A percentile compares a stretch with the other conserved stretches of the same genome.
Evolutionary conservation across 2,113 vertebrate genomes (phyloP).

Genomic region (Polyodon spathula): DNA sequence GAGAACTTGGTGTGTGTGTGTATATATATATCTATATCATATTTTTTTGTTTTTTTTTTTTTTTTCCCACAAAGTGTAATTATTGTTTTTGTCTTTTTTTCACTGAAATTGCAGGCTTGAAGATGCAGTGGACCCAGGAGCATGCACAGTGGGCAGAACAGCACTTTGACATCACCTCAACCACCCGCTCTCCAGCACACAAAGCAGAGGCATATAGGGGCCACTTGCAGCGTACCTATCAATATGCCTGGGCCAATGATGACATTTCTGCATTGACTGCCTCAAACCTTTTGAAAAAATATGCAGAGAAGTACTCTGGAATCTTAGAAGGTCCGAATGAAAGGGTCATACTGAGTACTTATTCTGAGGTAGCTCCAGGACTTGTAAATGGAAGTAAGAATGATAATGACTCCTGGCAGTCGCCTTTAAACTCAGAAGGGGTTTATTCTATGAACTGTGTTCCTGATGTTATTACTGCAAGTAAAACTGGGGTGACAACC

Average conservation of each 20-base stretch:
- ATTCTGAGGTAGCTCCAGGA: conserved; percentile 74
- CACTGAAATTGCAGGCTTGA: conserved; percentile 74
- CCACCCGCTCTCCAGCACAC: conserved; percentile 91
- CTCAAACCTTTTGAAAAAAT: conserved; percentile 96
- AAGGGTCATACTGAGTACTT: conserved; percentile 83
- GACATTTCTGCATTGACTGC: conserved; percentile 97
- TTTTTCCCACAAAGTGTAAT: too few species aligned
- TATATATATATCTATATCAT: too few species aligned
- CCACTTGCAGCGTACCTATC: conserved; percentile 93
- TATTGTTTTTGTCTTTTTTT: conserved; percentile 31
- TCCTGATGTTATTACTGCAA: conserved; percentile 84
- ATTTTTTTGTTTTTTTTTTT: too few species aligned
- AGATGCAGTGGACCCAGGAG: conserved; percentile 99
- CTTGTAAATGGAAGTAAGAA: conserved; percentile 90
- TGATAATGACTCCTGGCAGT: conserved; percentile 89
- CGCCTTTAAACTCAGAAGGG: conserved; percentile 67
- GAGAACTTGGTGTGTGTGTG: too few species aligned
- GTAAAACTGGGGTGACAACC: conserved; percentile 87
- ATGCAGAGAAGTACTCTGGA: conserved; percentile 97
- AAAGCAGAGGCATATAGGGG: conserved; percentile 96
- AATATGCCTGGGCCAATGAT: conserved; percentile 97
- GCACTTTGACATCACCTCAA: conserved; percentile 98
- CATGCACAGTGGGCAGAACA: conserved; percentile 99
- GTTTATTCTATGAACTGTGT: conserved; percentile 96
- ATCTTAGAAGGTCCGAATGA: conserved; percentile 88